A percentile compares a stretch with the other conserved stretches of the same genome.
phyloP scores from a whole-genome alignment of 1,140 invertebrate genomes.

The Plodia interpunctella region DNA sequence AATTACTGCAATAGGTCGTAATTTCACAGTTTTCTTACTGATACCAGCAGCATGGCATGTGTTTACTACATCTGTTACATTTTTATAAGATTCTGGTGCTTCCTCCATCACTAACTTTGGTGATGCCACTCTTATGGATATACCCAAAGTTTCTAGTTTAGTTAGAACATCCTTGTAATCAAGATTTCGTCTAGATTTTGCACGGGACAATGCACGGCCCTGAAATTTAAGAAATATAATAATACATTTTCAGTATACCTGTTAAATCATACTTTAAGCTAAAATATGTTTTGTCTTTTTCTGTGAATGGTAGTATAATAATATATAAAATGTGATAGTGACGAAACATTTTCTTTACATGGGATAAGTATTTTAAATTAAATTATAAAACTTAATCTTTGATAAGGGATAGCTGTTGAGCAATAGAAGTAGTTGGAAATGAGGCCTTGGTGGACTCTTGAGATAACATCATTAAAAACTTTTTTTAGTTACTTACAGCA shows the following conservation, averaged over 20 bases:
- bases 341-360: background rate
- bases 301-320: no score
- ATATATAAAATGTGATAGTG: no score
- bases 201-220: constrained; percentile 97
- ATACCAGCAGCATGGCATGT: constrained; percentile 99
- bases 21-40: constrained; percentile 97
- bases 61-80: constrained; percentile 99
- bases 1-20: constrained; percentile 98
- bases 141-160: constrained; percentile 93
- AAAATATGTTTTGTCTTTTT: no score
- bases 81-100: constrained; percentile 99
- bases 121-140: constrained; percentile 98
- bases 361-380: no score
- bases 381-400: no score
- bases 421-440: no score
- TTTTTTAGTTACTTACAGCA: constrained; percentile 85
- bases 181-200: constrained; percentile 97
- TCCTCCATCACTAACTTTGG: constrained; percentile 99
- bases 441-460: no score
- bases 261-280: no score
- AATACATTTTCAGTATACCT: no score
- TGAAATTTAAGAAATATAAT: constrained; percentile 54
- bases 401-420: no score
- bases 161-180: constrained; percentile 94
- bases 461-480: no score